Base-by-base conservation (phyloP, 2,113 vertebrate species). In the Pogona vitticeps region DNA sequence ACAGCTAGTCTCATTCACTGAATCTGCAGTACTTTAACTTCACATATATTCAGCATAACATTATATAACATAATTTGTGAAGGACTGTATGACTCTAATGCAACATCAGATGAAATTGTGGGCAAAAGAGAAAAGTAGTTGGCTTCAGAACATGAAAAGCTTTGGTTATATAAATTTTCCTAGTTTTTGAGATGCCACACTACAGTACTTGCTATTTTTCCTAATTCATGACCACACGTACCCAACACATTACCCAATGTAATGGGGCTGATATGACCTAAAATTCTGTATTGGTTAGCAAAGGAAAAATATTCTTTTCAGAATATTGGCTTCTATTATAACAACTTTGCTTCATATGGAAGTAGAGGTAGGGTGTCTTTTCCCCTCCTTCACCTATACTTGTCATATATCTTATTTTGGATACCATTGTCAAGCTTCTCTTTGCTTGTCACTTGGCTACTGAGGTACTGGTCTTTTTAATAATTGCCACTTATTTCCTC, bases 301-400 rank as follows among this genome's bases (percentile, higher is more conserved):
- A 88, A 68, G 56, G 70, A 70, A 8, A 72, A 0, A 52, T 59
- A 84, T 26, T 33, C 78, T 80, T 59, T 5, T 0, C 40, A 20
- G 68, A 65, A 75, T 13, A 1, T 17, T 40, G 40, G 72, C 26
- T 46, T 73, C 33, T 36, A 63, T 1, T 36, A 46, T 56, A 42
- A 94, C 89, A 94, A 96, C 94, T 95, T 96, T 90, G 91, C 91
- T 95, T 95, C 90, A 93, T 93, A 96, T 96, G 95, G 56, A 61
- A n/a, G 15, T 23, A 17, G 33, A 12, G 33, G 36, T 28, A 36
- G 23, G 26, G 26, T 80, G 23, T 12, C 13, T 59, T n/a, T 59
- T 61, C 10, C 5, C 36, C 10, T 59, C n/a, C 58, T 20, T 65
- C 21, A 26, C 13, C 21, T 77, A 31, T 0, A 46, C 38, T 36